phyloP scores from a whole-genome alignment of 2,113 vertebrate species.

The Rhipidura dahli region DNA sequence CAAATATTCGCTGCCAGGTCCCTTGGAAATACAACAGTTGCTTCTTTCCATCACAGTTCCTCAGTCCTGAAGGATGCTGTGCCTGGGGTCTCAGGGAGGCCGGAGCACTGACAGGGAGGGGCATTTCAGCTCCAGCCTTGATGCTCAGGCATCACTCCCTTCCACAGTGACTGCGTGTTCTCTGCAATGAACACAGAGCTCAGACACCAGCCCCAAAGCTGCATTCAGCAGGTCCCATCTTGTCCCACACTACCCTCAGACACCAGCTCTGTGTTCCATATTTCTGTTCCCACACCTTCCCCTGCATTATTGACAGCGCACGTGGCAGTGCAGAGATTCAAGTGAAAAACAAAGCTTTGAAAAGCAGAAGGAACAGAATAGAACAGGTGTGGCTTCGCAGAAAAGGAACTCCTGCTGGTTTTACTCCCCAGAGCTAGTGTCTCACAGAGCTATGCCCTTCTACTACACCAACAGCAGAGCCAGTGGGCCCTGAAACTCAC shows the following conservation, averaged over 20 bases:
- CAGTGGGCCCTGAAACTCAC: neutral
- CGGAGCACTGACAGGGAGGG: accelerated
- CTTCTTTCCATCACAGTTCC: accelerated
- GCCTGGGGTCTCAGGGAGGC: neutral
- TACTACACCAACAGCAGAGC: neutral
- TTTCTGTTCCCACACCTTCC: neutral
- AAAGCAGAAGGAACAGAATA: neutral
- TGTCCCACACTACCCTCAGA: neutral
- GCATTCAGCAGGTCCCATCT: neutral
- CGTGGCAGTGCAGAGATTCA: neutral
- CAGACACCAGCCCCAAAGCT: neutral
- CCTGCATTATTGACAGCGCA: neutral
- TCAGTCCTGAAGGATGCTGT: neutral
- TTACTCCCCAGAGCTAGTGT: neutral
- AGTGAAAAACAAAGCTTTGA: neutral
- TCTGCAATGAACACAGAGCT: neutral
- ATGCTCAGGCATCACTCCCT: too few relatives aligned
- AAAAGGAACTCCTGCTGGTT: neutral
- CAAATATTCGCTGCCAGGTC: neutral
- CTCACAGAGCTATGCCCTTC: neutral
- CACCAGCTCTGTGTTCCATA: accelerated
- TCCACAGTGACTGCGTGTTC: accelerated
- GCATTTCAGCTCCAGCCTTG: neutral
- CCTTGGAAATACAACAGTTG: neutral
- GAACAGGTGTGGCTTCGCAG: neutral